Base-by-base conservation (phyloP, 2,888 invertebrate genomes). In the Diabrotica balteata region DNA sequence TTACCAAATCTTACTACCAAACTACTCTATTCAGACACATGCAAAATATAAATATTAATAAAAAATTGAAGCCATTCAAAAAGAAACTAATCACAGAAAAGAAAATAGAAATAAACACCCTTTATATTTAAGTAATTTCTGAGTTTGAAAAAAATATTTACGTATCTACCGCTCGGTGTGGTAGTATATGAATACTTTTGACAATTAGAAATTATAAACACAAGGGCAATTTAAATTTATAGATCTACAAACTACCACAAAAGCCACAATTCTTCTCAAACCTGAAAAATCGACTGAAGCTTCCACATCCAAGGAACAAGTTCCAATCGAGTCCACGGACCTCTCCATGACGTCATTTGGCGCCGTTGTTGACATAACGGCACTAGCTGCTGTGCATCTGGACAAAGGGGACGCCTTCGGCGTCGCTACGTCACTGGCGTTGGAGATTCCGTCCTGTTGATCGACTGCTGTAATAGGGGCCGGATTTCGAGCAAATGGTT, bases 221-320 rank as follows among this genome's bases (percentile, higher is more conserved):
- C 1, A 32, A 32, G 5, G 1, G 32, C 32, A 32, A 32, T 17
- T 17, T 17, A 17, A 17, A 17, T 17, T 17, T 17, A 17, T 17
- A 32, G 0, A 32, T 4, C 32, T 32, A 32, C 32, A 32, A 32
- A 32, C 32, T 32, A 32, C 32, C 32, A 55, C 46, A 47, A 17
- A 52, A 8, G n/a, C 11, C 9, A 46, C 44, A 50, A n/a, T 32
- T 49, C 32, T 49, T 57, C 66, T 67, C 74, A 86, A 90, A 91
- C 91, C 91, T 91, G 91, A 89, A 80, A 90, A 88, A 80, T 91
- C 91, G 70, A 90, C 90, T 80, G 90, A 85, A 80, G 90, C 91
- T 80, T 94, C 93, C 84, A 93, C 92, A 84, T 94, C 94, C 80
- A 94, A 86, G 76, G 94, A 94, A 85, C 94, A 94, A 86, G 92